Percentiles rank a stretch among this genome's conserved stretches.
These are phyloP conservation scores for Silurus aristotelis DNA, from an alignment of 2,797 vertebrate species.

Conservation along the genomic window DNA sequence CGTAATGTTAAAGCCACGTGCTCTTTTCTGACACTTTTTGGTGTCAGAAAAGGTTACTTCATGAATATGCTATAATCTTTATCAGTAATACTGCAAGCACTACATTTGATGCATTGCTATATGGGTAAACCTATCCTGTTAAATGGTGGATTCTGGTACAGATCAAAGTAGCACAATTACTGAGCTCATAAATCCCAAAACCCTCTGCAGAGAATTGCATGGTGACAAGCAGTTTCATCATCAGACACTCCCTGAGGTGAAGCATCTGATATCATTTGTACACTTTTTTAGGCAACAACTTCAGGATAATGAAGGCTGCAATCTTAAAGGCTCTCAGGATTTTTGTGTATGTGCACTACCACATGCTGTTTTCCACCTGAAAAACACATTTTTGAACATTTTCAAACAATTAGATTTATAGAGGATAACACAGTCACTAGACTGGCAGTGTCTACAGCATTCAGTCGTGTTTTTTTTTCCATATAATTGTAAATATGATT, in stretches of 20 bases:
- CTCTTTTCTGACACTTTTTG: no score
- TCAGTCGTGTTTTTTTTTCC: neutral
- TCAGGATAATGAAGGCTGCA: neutral
- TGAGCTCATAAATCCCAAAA: neutral
- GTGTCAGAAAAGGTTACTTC: neutral
- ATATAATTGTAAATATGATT: neutral
- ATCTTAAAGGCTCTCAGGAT: neutral
- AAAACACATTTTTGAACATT: neutral
- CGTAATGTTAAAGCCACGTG: no score
- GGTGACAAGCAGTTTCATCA: slow-evolving; percentile 9
- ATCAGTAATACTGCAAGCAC: neutral
- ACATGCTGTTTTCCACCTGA: neutral
- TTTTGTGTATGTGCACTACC: neutral
- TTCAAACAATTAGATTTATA: neutral
- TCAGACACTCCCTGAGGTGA: neutral
- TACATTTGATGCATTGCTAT: neutral
- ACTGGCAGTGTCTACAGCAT: neutral
- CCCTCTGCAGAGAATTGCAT: neutral
- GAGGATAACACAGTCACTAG: neutral
- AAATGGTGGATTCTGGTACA: neutral
- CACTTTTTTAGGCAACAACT: neutral
- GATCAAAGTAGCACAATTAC: neutral
- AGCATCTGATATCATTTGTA: neutral
- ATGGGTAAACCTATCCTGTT: neutral
- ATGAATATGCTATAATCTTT: neutral